These are phyloP conservation scores for Coleophora deauratella DNA, from an alignment of 2,888 invertebrate species.

Conservation along the genomic window DNA sequence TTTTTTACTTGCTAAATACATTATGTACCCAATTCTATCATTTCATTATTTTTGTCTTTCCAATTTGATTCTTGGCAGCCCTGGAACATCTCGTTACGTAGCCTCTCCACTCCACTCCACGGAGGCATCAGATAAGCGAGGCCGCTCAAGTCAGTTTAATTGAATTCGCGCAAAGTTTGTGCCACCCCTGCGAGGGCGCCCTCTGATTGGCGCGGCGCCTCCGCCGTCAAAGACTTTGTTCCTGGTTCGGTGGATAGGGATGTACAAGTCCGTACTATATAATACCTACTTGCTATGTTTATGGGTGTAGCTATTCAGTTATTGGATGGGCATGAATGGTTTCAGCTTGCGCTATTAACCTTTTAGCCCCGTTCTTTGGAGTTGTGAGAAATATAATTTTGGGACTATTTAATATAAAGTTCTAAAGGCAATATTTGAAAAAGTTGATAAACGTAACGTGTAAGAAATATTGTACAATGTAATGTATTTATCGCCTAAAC, in stretches of 20 bases:
- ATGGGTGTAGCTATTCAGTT: not conserved
- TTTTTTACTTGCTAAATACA: too few species aligned
- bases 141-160: constrained; percentile 65
- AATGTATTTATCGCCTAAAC: too few species aligned
- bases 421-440: too few species aligned
- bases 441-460: too few species aligned
- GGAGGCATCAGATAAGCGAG: constrained; percentile 68
- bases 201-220: constrained; percentile 57
- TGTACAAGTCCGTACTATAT: not conserved
- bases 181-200: constrained; percentile 47
- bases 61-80: constrained; percentile 27
- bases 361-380: not conserved
- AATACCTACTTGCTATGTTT: not conserved
- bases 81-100: constrained; percentile 57
- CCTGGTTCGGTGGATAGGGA: constrained; percentile 15
- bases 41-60: too few species aligned
- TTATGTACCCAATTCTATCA: too few species aligned
- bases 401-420: not conserved
- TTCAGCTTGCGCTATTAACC: too few species aligned
- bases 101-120: constrained; percentile 42
- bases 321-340: not conserved
- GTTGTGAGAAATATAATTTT: not conserved
- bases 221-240: constrained; percentile 60
- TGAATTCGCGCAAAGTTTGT: constrained; percentile 68
- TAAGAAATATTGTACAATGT: too few species aligned